Base-by-base conservation (phyloP, 2,797 vertebrate species). In the Echeneis naucrates region DNA sequence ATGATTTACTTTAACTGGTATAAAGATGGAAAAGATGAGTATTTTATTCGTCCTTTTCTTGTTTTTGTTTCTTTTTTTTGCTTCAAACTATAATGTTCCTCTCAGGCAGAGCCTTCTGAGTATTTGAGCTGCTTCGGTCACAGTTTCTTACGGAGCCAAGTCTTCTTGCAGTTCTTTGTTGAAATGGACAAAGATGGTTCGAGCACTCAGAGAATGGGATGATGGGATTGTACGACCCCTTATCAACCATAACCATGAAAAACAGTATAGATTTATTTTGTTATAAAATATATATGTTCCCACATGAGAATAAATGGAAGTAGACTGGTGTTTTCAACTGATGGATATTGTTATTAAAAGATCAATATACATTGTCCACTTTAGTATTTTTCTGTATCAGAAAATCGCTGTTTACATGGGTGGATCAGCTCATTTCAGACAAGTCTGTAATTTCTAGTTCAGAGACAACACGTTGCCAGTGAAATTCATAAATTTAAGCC, bases 21-120 rank as follows among this genome's bases (percentile, higher is more conserved):
- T 95, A 93, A 93, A 91, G 77, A 88, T 81, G 89, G 84, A 89
- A 85, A 80, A 89, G 78, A 89, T 81, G 56, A 91, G 82, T 91
- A 89, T 94, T 94, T 95, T 96, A 95, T 95, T 95, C 94, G 80
- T 86, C 42, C 75, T 52, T 68, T 68, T 77, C n/a, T n/a, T n/a
- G n/a, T n/a, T n/a, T n/a, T n/a, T n/a, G n/a, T 75, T 52, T 68
- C 66, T 77, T 30, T 30, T 83, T 90, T 87, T 89, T 72, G 85
- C 88, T 92, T 92, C 79, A 84, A 92, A 90, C 85, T 91, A n/a
- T n/a, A 78, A 92, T 94, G 92, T 95, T 95, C 93, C 95, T 93
- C 96, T 97, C 92, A 95, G 97, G 96, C 96, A 95, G 96, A 97
- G 96, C 96, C 96, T 96, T 92, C 94, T 94, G 95, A 96, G 94